Base-by-base conservation (phyloP, 2,797 vertebrate genomes). In the Odontamblyopus rebecca region DNA sequence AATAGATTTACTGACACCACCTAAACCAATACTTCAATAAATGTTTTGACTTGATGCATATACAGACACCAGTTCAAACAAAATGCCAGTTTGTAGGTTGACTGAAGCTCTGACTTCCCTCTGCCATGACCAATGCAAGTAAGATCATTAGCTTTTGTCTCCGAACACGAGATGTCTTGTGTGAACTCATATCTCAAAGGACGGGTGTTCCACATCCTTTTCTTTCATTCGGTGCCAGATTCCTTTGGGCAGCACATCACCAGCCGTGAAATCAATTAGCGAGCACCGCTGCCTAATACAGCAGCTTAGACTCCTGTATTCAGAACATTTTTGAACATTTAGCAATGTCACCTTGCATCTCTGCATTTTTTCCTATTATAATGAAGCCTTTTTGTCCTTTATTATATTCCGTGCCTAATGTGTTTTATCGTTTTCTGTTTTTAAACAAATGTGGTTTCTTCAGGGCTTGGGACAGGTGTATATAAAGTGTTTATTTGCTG, bases 191-290 rank as follows among this genome's bases (percentile, higher is more conserved):
- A 66, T 50, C 54, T 82, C 77, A 62, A 8, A 59, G 69, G 50
- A 63, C 72, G 61, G 51, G 51, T 44, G 60, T 38, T 73, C 54
- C 13, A 23, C 44, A 29, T 84, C 68, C 59, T 61, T 72, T 79
- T 80, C 77, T 79, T 81, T 79, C 77, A 67, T 74, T 79, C 68
- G 35, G 62, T 77, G 81, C 82, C 82, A 84, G 82, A 82, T 79
- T 84, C 77, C 77, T 82, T 74, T 74, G 72, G 71, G 80, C 61
- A 29, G 78, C 70, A 79, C 72, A 86, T 80, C 78, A 84, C 78
- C 78, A 84, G 80, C 83, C 57, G 62, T 79, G 77, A 86, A 85
- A 85, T 83, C 82, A 85, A 85, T 85, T 82, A 86, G 78, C 61
- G 54, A 54, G 60, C 6, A 27, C 73, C 68, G 61, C 74, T 79